Evolutionary conservation across 2,797 vertebrate species (phyloP), one percentile per base, ranked within the genome.

Genomic region (Muraenolepis orangiensis): DNA sequence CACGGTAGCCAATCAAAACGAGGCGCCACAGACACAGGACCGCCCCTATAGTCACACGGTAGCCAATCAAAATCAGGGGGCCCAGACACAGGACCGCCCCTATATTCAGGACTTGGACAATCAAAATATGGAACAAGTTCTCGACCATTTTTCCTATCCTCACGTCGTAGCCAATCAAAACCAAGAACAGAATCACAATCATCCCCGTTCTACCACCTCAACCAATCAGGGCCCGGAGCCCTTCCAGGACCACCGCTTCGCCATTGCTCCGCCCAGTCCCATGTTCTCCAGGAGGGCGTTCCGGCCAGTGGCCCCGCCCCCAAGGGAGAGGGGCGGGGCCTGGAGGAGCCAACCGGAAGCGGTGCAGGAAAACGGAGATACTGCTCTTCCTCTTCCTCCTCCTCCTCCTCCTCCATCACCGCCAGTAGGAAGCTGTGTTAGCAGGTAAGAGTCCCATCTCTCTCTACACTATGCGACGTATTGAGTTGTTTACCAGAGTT

Each of bases 291-390:
- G 87, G 57, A 82, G 88, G 69, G 76, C 81, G 36, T 94, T 94
- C 82, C 90, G 90, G 76, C 93, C 94, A 0, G 91, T 94, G 80
- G 90, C 85, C 1, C 88, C 82, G 1, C 87, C 91, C 16, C 87
- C 81, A 5, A 85, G 61, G 42, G 90, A 93, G 74, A 77, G 23
- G 46, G 84, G 82, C 29, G 72, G 70, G 26, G 70, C 12, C 46
- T 20, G 1, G 72, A 82, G 28, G 79, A 76, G 66, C 36, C 8
- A 6, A 0, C 77, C 67, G 2, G 72, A 30, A 0, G 74, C 26
- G 1, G 77, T 71, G 32, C 73, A 66, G 20, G 86, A 83, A 42
- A 84, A 80, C 70, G 72, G 18, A 42, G 79, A 76, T 23, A 20
- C 51, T 1, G 1, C 72, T 1, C 29, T 75, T 0, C 42, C 76